These are phyloP conservation scores for Aphyosemion australe DNA, from an alignment of 2,113 vertebrate genomes.

Conservation along the genomic window DNA sequence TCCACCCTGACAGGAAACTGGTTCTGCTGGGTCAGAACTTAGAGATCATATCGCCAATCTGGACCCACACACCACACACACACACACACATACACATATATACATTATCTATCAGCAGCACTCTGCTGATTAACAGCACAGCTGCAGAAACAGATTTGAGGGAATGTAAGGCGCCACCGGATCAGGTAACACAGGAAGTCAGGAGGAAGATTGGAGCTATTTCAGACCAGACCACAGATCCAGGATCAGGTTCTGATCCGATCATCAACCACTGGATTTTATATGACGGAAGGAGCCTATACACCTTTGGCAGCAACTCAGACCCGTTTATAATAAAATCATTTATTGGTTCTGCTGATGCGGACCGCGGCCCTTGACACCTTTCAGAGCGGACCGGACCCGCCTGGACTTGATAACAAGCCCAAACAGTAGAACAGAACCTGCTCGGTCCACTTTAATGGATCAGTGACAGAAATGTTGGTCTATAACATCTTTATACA, in stretches of 20 bases:
- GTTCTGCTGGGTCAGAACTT: constrained; percentile 5
- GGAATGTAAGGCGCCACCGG: neutral
- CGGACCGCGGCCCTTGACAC: too few relatives aligned
- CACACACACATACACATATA: neutral
- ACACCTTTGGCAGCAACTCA: too few relatives aligned
- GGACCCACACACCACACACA: neutral
- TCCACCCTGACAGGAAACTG: constrained; percentile 10
- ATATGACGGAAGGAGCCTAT: too few relatives aligned
- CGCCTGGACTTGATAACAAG: too few relatives aligned
- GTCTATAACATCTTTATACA: too few relatives aligned
- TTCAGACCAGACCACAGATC: constrained; percentile 5
- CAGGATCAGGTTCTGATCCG: constrained; percentile 3
- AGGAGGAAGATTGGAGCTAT: constrained; percentile 1
- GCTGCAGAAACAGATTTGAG: constrained; percentile 13
- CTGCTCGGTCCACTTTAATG: too few relatives aligned
- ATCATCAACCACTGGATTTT: neutral
- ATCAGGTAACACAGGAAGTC: constrained; percentile 6
- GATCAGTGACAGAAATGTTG: too few relatives aligned
- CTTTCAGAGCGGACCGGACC: too few relatives aligned
- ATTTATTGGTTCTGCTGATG: too few relatives aligned
- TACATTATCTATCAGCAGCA: constrained; percentile 33
- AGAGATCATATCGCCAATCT: neutral
- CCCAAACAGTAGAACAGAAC: too few relatives aligned
- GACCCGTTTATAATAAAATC: too few relatives aligned
- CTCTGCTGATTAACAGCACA: constrained; percentile 22